Evolutionary conservation across 2,797 vertebrate species (phyloP).

Genomic region (Semaprochilodus insignis): DNA sequence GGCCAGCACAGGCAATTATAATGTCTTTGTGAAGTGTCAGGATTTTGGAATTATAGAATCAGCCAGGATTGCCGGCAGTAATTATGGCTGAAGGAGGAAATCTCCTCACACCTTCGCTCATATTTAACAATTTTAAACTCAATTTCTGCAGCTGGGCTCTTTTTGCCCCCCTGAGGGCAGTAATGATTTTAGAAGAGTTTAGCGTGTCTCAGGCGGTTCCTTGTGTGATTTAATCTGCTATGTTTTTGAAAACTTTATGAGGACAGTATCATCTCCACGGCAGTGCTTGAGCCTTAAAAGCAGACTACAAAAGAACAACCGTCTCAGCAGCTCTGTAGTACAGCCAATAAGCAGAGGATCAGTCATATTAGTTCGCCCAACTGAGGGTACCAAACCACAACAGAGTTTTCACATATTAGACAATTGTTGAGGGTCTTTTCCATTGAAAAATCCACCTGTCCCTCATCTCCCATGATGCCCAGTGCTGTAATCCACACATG

Average conservation of each 20-base stretch:
- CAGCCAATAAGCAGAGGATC: constrained; percentile 23
- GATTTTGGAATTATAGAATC: constrained; percentile 82
- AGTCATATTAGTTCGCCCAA: constrained; percentile 34
- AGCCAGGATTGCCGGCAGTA: constrained; percentile 75
- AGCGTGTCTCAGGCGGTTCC: constrained; percentile 45
- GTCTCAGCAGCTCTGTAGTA: constrained; percentile 42
- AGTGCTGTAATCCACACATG: constrained; percentile 74
- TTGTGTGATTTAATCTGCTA: constrained; percentile 36
- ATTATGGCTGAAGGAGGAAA: constrained; percentile 74
- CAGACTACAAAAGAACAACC: background rate
- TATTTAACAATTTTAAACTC: constrained; percentile 67
- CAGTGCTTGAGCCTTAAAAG: constrained; percentile 27
- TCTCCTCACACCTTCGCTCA: constrained; percentile 71
- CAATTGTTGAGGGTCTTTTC: constrained; percentile 24
- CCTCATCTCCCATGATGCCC: constrained; percentile 81
- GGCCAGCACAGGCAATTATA: constrained; percentile 83
- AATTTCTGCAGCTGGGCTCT: constrained; percentile 58
- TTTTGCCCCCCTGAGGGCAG: constrained; percentile 38
- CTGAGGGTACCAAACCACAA: constrained; percentile 31
- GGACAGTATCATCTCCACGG: constrained; percentile 37
- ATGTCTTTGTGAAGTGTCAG: constrained; percentile 84
- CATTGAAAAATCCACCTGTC: constrained; percentile 80
- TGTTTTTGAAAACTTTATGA: constrained; percentile 55
- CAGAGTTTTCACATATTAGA: constrained; percentile 7
- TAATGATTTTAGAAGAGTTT: constrained; percentile 81